Base-by-base conservation (phyloP, 2,888 invertebrate species). In the Pycnomerus fuliginosus region DNA sequence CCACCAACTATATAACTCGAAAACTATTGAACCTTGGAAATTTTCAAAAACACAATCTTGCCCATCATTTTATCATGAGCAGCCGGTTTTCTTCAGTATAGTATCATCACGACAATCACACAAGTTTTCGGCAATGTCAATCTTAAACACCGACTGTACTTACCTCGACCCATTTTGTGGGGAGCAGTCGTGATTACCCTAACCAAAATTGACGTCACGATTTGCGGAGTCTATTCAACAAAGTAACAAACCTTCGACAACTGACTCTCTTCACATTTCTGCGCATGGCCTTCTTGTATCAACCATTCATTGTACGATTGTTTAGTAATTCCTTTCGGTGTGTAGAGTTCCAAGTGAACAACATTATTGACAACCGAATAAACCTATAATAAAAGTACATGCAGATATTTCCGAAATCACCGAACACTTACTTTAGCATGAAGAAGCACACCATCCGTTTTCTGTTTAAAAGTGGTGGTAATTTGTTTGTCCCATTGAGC, bases 281-380 rank as follows among this genome's bases (percentile, higher is more conserved):
- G 80, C 0, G 88, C 93, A 53, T 74, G 79, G 0, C 80, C 80
- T 7, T 76, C 67, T 0, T 78, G 69, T 0, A 90, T 69, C 3
- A 95, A 71, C 36, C 75, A 70, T 3, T 84, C 71, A 67, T 90
- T 90, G 12, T 70, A 39, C 0, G 68, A 67, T 3, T 40, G 20
- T 12, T 12, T 12, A 10, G 24, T 13, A 3, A 16, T 14, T 2
- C 47, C 46, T n/a, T 48, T 41, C 14, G 34, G 53, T 39, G 52
- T 46, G 28, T 76, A 73, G 25, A 93, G 66, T 36, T 84, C 80
- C 1, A 93, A 72, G 1, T 85, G 76, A 0, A 89, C 80, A 1
- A 89, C 75, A 24, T 84, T 81, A 44, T 85, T 80, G 0, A 89
- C 85, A n/a, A 92, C 83, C 0, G 93, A 94, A 68, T 85, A 90